Conservation (phyloP, 2,888 invertebrate species). For the Lepeophtheirus nordmannii region DNA sequence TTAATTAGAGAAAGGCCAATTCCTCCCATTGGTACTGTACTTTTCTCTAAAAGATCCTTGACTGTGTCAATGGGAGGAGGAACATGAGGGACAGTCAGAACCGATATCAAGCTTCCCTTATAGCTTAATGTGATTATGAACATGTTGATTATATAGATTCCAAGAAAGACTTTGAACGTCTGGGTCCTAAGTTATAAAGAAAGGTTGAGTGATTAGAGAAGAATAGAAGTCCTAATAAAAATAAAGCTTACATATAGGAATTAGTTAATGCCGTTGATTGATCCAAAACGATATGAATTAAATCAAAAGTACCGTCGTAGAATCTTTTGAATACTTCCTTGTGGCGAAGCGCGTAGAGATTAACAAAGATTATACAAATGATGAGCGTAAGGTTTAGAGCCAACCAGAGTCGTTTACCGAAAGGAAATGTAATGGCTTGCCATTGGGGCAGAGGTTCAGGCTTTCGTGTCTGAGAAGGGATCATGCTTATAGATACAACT, state of each 20-base stretch:
- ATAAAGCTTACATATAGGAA: background rate
- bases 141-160: background rate
- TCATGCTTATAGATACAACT: background rate
- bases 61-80: constrained; percentile 7
- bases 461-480: background rate
- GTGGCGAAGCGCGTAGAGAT: background rate
- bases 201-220: background rate
- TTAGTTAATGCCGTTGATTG: background rate
- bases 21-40: background rate
- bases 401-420: background rate
- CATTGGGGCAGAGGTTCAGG: background rate
- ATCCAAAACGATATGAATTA: background rate
- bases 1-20: background rate
- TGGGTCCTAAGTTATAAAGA: background rate
- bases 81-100: constrained; percentile 1
- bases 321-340: background rate
- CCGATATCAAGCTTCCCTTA: background rate
- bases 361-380: constrained; percentile 1
- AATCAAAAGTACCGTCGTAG: background rate
- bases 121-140: background rate
- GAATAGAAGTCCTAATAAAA: background rate
- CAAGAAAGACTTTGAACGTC: background rate
- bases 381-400: background rate
- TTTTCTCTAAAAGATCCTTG: background rate
- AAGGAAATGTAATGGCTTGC: background rate